phyloP scores from a whole-genome alignment of 2,888 invertebrate species.

The Dicranocentrus wangi region DNA sequence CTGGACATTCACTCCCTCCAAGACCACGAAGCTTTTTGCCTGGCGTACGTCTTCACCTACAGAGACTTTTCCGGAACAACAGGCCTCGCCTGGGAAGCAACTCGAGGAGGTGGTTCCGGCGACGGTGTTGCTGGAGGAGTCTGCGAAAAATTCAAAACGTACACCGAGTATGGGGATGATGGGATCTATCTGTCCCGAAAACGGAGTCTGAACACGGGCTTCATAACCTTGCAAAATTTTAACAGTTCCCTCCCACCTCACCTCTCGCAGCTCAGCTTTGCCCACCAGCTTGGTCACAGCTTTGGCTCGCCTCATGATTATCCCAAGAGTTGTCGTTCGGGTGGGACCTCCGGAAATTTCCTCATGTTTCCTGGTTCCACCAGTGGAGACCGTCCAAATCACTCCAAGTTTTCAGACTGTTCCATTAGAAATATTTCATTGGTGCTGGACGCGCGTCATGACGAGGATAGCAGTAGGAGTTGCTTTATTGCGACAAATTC shows the following conservation, averaged over 20 bases:
- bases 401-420: constrained; percentile 96
- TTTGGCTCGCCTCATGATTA: constrained; percentile 99
- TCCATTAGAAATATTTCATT: constrained; percentile 95
- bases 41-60: constrained; percentile 99
- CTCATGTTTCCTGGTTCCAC: constrained; percentile 99
- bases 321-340: constrained; percentile 91
- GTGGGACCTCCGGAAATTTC: constrained; percentile 94
- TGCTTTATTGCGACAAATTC: constrained; percentile 84
- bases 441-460: constrained; percentile 88
- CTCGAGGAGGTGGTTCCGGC: constrained; percentile 88
- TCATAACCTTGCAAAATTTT: constrained; percentile 99
- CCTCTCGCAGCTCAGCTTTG: constrained; percentile 96
- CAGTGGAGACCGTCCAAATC: constrained; percentile 94
- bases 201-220: constrained; percentile 96
- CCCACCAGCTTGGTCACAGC: constrained; percentile 99
- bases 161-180: constrained; percentile 95
- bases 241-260: constrained; percentile 97
- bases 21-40: constrained; percentile 98
- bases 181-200: constrained; percentile 95
- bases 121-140: constrained; percentile 97
- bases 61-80: constrained; percentile 98
- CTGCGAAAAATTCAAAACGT: constrained; percentile 97
- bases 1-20: constrained; percentile 96
- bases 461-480: constrained; percentile 91
- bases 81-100: constrained; percentile 99